These are phyloP conservation scores for Leuctra nigra DNA, from an alignment of 2,888 invertebrate species.

Conservation along the genomic window DNA sequence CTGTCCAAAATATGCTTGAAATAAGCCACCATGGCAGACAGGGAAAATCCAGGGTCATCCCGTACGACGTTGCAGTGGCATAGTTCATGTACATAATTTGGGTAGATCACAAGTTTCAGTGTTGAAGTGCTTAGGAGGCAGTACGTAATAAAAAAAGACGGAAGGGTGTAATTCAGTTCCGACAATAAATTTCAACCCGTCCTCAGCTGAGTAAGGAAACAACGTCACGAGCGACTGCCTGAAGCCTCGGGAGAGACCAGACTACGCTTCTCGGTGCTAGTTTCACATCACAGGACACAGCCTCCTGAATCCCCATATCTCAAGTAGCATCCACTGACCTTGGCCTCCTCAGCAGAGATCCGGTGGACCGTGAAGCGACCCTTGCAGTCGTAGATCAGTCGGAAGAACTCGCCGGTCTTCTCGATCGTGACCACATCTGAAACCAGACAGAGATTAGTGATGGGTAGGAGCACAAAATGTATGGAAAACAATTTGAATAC, in stretches of 20 bases:
- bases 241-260: no score
- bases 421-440: constrained; percentile 97
- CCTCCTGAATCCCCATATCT: background rate
- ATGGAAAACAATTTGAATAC: background rate
- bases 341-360: constrained; percentile 95
- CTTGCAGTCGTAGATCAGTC: constrained; percentile 97
- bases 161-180: background rate
- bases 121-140: no score
- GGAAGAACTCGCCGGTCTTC: constrained; percentile 95
- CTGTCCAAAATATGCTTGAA: no score
- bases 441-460: no score
- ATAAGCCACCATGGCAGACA: no score
- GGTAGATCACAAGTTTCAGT: no score
- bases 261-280: no score
- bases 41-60: no score
- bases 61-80: no score
- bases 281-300: background rate
- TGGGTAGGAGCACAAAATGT: no score
- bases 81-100: no score
- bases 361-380: constrained; percentile 97
- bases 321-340: constrained; percentile 58
- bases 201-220: constrained; percentile 28
- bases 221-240: constrained; percentile 4
- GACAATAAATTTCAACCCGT: background rate
- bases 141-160: no score